Percentiles rank a stretch among this genome's conserved stretches.
phyloP scores from a whole-genome alignment of 2,797 vertebrate genomes.

The Orestias chungarensis region DNA sequence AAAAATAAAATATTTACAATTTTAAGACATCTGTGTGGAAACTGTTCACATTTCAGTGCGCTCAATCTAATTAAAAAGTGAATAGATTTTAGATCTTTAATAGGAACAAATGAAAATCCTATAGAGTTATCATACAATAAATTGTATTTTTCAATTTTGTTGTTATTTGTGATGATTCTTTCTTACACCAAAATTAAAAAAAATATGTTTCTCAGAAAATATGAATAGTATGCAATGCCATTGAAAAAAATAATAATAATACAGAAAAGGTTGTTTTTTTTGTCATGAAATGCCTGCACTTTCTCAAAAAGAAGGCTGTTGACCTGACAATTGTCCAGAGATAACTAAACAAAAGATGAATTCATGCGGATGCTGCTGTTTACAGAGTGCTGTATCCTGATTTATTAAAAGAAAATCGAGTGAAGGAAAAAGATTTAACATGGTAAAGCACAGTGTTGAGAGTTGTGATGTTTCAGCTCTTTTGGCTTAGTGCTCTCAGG shows the following conservation, averaged over 20 bases:
- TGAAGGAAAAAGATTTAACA: not conserved
- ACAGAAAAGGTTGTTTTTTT: not conserved
- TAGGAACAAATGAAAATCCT: not conserved
- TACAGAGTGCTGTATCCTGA: not conserved
- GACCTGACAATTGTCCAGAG: not conserved
- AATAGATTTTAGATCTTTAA: not conserved
- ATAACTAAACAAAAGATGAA: too few species aligned
- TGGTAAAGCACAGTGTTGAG: not conserved
- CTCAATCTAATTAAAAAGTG: not conserved
- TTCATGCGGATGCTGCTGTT: too few species aligned
- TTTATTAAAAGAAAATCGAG: not conserved
- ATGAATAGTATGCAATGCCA: not conserved
- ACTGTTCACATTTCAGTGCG: slow-evolving; percentile 11
- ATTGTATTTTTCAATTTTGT: not conserved
- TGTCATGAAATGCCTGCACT: too few species aligned
- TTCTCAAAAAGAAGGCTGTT: not conserved
- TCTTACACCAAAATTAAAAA: not conserved
- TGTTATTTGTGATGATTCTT: not conserved
- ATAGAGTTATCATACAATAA: not conserved
- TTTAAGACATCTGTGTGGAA: slow-evolving; percentile 10
- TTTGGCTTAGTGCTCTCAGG: not conserved
- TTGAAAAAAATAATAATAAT: not conserved
- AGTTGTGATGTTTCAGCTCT: not conserved
- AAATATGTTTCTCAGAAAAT: not conserved
- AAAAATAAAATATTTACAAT: slow-evolving; percentile 7